A percentile compares a stretch with the other conserved stretches of the same genome.
phyloP scores from a whole-genome alignment of 2,797 vertebrate genomes.

The Tokudaia muenninki region DNA sequence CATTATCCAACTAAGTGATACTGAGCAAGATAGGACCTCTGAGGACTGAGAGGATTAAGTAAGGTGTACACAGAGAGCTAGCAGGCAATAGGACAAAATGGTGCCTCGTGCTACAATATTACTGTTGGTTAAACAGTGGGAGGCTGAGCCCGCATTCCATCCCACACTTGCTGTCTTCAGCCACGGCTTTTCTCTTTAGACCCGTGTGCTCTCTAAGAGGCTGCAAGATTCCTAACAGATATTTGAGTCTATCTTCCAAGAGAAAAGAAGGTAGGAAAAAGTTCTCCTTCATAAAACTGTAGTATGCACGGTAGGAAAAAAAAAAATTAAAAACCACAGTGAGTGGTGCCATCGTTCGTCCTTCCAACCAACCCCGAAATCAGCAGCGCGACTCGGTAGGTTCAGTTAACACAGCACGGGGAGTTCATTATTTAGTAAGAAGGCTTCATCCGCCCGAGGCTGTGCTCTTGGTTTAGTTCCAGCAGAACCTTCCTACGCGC shows the following conservation, averaged over 20 bases:
- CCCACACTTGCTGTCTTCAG: not conserved
- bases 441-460: not conserved
- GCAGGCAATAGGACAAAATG: not conserved
- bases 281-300: not conserved
- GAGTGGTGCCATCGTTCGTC: not conserved
- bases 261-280: not conserved
- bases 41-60: not conserved
- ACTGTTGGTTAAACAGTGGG: slow-evolving; percentile 10
- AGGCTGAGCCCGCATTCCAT: slow-evolving; percentile 10
- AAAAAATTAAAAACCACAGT: not conserved
- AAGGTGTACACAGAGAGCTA: slow-evolving; percentile 4
- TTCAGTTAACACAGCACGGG: not conserved
- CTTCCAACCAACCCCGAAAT: not conserved
- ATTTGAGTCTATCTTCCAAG: not conserved
- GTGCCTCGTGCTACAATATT: not conserved
- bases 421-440: not conserved
- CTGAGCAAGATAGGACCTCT: not conserved
- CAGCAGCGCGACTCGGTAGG: not conserved
- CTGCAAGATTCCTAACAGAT: not conserved
- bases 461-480: not conserved
- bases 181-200: not conserved
- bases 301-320: not conserved
- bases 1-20: not conserved
- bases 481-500: not conserved
- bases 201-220: not conserved